Conservation (phyloP, 2,797 vertebrate species). For the Sparus aurata region DNA sequence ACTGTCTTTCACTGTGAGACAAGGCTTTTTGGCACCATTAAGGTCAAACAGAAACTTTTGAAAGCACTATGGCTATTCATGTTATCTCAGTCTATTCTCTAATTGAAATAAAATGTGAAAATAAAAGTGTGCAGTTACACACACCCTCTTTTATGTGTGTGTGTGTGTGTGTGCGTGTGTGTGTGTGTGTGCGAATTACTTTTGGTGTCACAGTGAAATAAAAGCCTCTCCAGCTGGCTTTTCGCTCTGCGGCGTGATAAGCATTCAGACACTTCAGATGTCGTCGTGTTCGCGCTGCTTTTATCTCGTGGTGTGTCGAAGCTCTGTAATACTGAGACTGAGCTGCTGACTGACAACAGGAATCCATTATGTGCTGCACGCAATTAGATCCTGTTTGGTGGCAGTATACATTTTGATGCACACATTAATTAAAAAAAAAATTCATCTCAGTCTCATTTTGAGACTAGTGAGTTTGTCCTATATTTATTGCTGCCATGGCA, state of each 20-base stretch:
- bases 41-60: too few relatives aligned
- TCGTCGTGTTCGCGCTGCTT: neutral
- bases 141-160: neutral
- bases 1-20: too few relatives aligned
- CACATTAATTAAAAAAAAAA: neutral
- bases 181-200: neutral
- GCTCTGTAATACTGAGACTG: too few relatives aligned
- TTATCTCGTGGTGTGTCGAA: neutral
- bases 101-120: neutral
- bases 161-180: neutral
- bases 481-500: slow-evolving; percentile 45
- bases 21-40: too few relatives aligned
- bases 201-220: neutral
- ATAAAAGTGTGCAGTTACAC: neutral
- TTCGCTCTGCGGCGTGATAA: neutral
- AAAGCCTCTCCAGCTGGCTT: neutral
- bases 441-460: neutral
- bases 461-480: slow-evolving; percentile 4
- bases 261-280: neutral
- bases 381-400: too few relatives aligned
- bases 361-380: neutral
- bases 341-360: neutral
- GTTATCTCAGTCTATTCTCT: too few relatives aligned
- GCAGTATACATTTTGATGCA: neutral
- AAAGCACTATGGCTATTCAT: too few relatives aligned